These are phyloP conservation scores for Trissolcus japonicus DNA, from an alignment of 2,888 invertebrate species.

Conservation along the genomic window DNA sequence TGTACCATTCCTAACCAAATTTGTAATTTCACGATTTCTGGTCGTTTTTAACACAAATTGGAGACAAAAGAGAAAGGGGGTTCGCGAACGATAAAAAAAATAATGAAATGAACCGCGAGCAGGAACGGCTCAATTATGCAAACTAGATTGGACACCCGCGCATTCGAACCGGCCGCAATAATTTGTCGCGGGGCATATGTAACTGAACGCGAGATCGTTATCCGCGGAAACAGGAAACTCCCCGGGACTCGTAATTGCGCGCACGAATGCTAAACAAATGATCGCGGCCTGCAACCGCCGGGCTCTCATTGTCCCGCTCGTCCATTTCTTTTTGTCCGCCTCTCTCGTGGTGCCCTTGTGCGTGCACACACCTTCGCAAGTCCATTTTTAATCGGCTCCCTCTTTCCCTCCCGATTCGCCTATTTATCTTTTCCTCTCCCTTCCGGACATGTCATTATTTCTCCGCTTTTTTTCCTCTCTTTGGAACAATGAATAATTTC, in stretches of 20 bases:
- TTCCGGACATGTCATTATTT: conserved; percentile 66
- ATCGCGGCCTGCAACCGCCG: conserved; percentile 60
- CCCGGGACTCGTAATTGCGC: conserved; percentile 53
- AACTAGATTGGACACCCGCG: conserved; percentile 30
- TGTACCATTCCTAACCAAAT: too few relatives aligned
- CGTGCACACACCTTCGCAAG: conserved; percentile 1
- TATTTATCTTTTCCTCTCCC: conserved; percentile 57
- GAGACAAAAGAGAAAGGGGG: too few relatives aligned
- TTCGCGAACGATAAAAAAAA: too few relatives aligned
- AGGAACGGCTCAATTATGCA: conserved; percentile 53
- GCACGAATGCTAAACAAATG: conserved; percentile 64
- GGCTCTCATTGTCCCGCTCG: conserved; percentile 61
- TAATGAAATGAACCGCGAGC: conserved; percentile 4
- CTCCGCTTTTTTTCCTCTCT: conserved; percentile 61
- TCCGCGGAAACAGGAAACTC: conserved; percentile 57
- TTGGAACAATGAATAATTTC: conserved; percentile 69
- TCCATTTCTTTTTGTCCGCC: conserved; percentile 61
- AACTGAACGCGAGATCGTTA: conserved; percentile 55
- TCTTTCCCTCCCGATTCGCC: conserved; percentile 52
- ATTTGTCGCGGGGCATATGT: conserved; percentile 53
- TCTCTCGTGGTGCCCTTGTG: background rate
- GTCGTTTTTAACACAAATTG: too few relatives aligned
- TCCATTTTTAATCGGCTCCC: conserved; percentile 54
- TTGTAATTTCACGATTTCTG: too few relatives aligned
- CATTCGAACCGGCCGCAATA: conserved; percentile 48